Evolutionary conservation across 2,113 vertebrate genomes (phyloP), one percentile per base, ranked within the genome.

Genomic region (Chaetodon auriga): DNA sequence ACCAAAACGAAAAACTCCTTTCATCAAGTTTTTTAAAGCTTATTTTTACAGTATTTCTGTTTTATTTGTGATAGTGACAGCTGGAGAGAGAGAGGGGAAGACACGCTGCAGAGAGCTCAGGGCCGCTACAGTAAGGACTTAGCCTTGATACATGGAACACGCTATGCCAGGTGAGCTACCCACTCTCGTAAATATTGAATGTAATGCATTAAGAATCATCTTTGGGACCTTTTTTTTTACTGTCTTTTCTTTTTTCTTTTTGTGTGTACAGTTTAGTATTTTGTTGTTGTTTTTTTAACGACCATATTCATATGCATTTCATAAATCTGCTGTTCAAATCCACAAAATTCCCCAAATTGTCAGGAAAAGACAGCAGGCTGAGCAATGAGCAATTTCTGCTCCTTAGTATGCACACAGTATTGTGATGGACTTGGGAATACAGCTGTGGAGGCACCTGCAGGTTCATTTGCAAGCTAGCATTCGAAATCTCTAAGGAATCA

Each of bases 381-480:
- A 80, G 82, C 85, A 53, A 77, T 41, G 68, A 83, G 85, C 82
- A 82, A 77, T 89, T 85, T 87, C 64, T 78, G 64, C 87, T 91
- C 80, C 85, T 94, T 93, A 93, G 82, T 93, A 95, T 95, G 95
- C 90, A 94, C 90, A 87, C 91, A 82, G 84, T 84, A 94, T 94
- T 95, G 94, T 93, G 82, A 95, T 95, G 95, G 94, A 95, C 95
- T 94, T 87, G 89, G 93, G 94, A 95, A 92, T 94, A 93, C 94
- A 96, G 96, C 95, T 97, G 95, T 86, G 94, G 91, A 90, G 88
- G 94, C 93, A 96, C 96, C 94, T 96, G 95, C 94, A 95, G 81
- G 90, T 95, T 95, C 95, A 92, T 93, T 93, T 96, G 95, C 94
- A 97, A 97, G 92, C 94, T 96, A 95, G 94, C 94, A 95, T 95